A percentile compares a stretch with the other conserved stretches of the same genome.
Conservation (phyloP, 2,113 vertebrate genomes). For the Pangasianodon hypophthalmus region DNA sequence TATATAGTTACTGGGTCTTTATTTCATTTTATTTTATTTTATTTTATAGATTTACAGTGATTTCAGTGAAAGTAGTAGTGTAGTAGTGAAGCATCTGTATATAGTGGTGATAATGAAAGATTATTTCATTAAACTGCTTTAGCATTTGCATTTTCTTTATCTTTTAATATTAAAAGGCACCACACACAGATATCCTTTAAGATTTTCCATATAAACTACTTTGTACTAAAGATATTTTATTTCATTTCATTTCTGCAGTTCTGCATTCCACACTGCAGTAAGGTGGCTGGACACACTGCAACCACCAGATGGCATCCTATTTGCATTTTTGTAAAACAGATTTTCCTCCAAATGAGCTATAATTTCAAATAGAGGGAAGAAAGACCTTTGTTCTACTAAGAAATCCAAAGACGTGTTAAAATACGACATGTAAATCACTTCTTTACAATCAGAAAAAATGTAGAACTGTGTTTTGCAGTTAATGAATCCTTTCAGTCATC, state of each 20-base stretch:
- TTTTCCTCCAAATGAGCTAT: background rate
- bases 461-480: background rate
- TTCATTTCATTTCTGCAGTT: background rate
- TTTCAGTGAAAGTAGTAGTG: background rate
- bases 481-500: background rate
- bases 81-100: background rate
- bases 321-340: background rate
- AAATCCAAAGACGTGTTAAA: background rate
- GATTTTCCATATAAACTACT: background rate
- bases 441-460: background rate
- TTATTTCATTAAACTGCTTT: background rate
- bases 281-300: background rate
- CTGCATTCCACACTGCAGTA: background rate
- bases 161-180: background rate
- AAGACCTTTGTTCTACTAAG: background rate
- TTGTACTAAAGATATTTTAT: background rate
- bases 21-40: background rate
- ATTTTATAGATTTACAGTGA: background rate
- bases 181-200: background rate
- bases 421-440: background rate
- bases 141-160: background rate
- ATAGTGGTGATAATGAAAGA: background rate
- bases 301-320: constrained; percentile 39
- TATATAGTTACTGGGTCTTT: background rate
- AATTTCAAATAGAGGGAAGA: background rate